Evolutionary conservation across 2,888 invertebrate genomes (phyloP), one percentile per base, ranked within the genome.

Genomic region (Eulithis prunata): DNA sequence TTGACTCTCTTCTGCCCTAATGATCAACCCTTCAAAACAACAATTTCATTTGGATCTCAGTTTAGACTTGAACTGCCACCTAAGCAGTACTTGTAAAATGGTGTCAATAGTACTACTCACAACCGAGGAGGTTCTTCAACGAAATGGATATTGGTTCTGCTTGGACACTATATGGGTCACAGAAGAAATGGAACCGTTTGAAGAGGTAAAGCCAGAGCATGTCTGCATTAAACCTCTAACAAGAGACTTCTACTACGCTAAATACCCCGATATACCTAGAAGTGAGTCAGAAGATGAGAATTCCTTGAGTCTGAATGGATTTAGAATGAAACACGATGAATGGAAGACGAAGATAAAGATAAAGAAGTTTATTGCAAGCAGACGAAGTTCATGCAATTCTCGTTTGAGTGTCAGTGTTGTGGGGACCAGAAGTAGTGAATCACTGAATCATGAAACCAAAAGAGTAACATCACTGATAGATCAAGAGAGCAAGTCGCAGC

Each of bases 281-380:
- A 92, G 93, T 71, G 91, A 91, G 77, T 92, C 92, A 0, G 93
- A 93, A 61, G 93, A 91, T 41, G 92, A 92, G 70, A 87, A 81
- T 64, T 85, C 90, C 1, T 69, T 91, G 47, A 88, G 86, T 56
- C 70, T 91, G 7, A 83, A 76, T 41, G 91, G 90, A 43, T 92
- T 92, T 74, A 78, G 75, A 73, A 79, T 66, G 38, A 92, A 91
- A 78, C 87, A 91, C 65, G 73, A 76, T 49, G 84, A 90, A 69
- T 90, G 92, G 90, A 87, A 86, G 76, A 82, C 87, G 1, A 92
- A 89, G 70, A 81, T 90, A 71, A 74, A 77, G 45, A 77, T 90
- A 49, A 84, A 82, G 74, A 83, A 81, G 75, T 81, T 83, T 36
- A 75, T 82, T 59, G 81, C 81, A n/a, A 75, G 78, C 64, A 79